phyloP scores from a whole-genome alignment of 1,140 invertebrate species.

The Diploscapter pachys region DNA sequence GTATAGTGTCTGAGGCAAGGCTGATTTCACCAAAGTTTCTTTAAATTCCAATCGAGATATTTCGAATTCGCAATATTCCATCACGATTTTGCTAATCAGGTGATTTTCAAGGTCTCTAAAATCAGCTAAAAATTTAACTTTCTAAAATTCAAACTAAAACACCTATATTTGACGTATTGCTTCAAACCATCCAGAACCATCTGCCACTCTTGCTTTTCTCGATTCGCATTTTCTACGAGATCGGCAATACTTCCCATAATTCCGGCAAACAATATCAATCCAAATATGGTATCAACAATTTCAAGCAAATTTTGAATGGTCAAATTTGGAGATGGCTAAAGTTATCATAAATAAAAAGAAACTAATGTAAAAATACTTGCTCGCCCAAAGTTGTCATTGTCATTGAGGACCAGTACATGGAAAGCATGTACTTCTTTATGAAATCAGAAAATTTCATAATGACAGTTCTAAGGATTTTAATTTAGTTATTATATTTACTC shows the following conservation, averaged over 20 bases:
- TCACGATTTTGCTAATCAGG: too few relatives aligned
- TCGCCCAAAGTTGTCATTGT: slow-evolving; percentile 29
- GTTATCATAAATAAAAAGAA: too few relatives aligned
- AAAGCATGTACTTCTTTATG: slow-evolving; percentile 19
- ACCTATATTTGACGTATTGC: slow-evolving; percentile 28
- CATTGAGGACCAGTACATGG: slow-evolving; percentile 28
- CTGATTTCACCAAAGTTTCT: too few relatives aligned
- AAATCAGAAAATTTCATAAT: slow-evolving; percentile 15
- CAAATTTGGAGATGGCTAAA: slow-evolving; percentile 11
- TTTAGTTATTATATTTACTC: not conserved
- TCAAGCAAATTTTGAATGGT: slow-evolving; percentile 20
- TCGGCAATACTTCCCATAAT: slow-evolving; percentile 29
- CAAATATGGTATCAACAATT: slow-evolving; percentile 15
- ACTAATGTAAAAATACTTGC: not conserved
- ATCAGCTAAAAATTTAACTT: too few relatives aligned
- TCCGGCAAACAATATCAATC: slow-evolving; percentile 22
- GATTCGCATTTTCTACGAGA: slow-evolving; percentile 12
- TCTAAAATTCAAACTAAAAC: too few relatives aligned
- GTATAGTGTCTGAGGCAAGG: too few relatives aligned
- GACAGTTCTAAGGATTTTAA: slow-evolving; percentile 11
- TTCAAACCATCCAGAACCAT: slow-evolving; percentile 23
- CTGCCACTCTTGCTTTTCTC: slow-evolving; percentile 11
- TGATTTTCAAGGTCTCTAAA: too few relatives aligned
- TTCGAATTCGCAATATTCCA: too few relatives aligned
- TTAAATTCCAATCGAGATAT: too few relatives aligned